Conservation (phyloP, 2,113 vertebrate genomes). For the Nanorana parkeri region DNA sequence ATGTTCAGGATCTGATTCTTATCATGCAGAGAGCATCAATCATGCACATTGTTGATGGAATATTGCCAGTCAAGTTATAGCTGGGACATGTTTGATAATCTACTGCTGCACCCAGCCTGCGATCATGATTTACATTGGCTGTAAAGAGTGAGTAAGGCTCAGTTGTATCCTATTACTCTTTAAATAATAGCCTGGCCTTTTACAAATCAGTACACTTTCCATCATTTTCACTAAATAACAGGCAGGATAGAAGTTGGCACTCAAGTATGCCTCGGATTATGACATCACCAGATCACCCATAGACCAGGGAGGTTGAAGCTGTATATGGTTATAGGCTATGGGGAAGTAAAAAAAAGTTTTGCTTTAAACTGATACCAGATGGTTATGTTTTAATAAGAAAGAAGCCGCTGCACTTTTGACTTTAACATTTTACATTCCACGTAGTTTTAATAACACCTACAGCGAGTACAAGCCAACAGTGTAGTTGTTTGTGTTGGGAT, state of each 20-base stretch:
- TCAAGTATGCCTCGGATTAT: slow-evolving; percentile 17
- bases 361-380: slow-evolving; percentile 50
- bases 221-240: slow-evolving; percentile 39
- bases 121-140: slow-evolving; percentile 26
- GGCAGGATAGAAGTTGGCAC: slow-evolving; percentile 24
- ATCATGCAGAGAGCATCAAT: slow-evolving; percentile 8
- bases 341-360: neutral
- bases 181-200: slow-evolving; percentile 44
- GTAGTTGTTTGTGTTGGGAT: slow-evolving; percentile 46
- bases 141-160: neutral
- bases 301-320: neutral
- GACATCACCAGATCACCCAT: slow-evolving; percentile 39
- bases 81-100: slow-evolving; percentile 2
- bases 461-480: slow-evolving; percentile 15
- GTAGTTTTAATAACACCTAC: slow-evolving; percentile 47
- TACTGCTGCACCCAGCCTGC: neutral
- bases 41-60: slow-evolving; percentile 8
- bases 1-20: neutral
- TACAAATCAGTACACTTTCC: slow-evolving; percentile 41
- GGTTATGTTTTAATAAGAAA: slow-evolving; percentile 4
- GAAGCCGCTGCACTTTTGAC: slow-evolving; percentile 48
- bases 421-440: slow-evolving; percentile 43
- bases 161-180: slow-evolving; percentile 40
- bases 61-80: slow-evolving; percentile 2
- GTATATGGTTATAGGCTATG: slow-evolving; percentile 7